Evolutionary conservation across 2,888 invertebrate genomes (phyloP), one percentile per base, ranked within the genome.

Genomic region (Apeira syringaria): DNA sequence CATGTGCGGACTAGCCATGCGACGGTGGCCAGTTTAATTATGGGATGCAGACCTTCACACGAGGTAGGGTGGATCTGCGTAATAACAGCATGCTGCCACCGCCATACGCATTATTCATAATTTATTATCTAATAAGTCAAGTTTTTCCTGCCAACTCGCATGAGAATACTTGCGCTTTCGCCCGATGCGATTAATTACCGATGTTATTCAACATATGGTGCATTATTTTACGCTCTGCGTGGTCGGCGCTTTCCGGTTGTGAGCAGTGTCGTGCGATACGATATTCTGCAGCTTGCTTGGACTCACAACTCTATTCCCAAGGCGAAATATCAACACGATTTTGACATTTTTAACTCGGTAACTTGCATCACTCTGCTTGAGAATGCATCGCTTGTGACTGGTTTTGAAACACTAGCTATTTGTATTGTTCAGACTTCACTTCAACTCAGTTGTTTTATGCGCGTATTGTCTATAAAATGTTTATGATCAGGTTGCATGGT

Each of bases 161-260:
- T 81, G 81, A 79, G 83, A 84, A 83, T 76, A 80, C 82, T 85
- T 79, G 74, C 81, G 68, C 80, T 86, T 85, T 86, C 82, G 74
- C 79, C 69, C 60, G 70, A 65, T 73, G 74, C 71, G 64, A 79
- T 80, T 82, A 82, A 87, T 84, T 79, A 79, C 74, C 59, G 60
- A 71, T 76, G 74, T 80, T 82, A 79, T 80, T 75, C 72, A 84
- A 84, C 86, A 84, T 80, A 73, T 80, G 82, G 79, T 74, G 80
- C 74, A 80, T 81, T 82, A 80, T 75, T 84, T 78, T 73, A 81
- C 74, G 80, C 68, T 77, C 62, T 61, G 71, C 59, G 62, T 68
- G 68, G 59, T 64, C 60, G 64, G 41, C 64, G 59, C 64, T 77
- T 82, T 80, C 82, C 80, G 78, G 77, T 68, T 75, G 52, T 38